Conservation (phyloP, 2,888 invertebrate species). For the Chalcis sispes region DNA sequence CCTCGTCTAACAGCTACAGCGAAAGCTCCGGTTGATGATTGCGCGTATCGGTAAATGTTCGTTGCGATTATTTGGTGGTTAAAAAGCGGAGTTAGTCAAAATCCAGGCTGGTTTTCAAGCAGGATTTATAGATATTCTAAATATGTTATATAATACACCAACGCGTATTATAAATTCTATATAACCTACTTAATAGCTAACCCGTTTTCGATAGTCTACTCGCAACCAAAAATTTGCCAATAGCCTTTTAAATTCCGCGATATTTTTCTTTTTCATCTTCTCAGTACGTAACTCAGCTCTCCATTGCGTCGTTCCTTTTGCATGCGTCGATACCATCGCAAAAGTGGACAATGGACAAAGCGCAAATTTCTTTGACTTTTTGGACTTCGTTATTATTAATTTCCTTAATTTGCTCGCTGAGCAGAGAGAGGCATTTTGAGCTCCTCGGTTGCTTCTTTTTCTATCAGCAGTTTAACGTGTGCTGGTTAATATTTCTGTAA, state of each 20-base stretch:
- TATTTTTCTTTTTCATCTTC: constrained; percentile 31
- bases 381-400: not conserved
- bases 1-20: no score
- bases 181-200: no score
- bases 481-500: constrained; percentile 59
- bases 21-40: no score
- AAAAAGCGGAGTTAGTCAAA: no score
- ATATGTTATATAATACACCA: no score
- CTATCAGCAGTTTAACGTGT: constrained; percentile 53
- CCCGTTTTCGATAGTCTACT: no score
- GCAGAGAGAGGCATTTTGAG: constrained; percentile 11
- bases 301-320: constrained; percentile 51
- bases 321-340: constrained; percentile 43
- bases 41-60: no score
- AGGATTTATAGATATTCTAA: no score
- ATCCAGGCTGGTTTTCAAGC: no score
- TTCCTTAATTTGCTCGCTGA: not conserved
- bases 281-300: not conserved
- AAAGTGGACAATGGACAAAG: constrained; percentile 52
- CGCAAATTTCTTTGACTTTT: not conserved
- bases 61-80: no score
- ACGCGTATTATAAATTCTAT: no score
- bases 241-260: constrained; percentile 19
- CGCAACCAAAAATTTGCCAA: not conserved
- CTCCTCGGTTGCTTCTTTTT: constrained; percentile 19